phyloP scores from a whole-genome alignment of 2,888 invertebrate species.

The Dioctria rufipes region DNA sequence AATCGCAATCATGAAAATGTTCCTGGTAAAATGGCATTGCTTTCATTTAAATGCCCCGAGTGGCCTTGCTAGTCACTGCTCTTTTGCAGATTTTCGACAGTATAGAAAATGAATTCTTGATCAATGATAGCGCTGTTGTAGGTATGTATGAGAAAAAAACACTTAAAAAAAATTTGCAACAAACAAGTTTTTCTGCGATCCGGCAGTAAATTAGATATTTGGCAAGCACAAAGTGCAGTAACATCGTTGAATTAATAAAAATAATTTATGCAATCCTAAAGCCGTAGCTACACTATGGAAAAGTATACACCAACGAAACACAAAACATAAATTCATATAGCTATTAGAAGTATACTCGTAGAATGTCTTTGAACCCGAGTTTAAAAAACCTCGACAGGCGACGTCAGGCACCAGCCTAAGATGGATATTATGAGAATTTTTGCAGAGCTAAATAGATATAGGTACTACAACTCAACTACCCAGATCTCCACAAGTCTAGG shows the following conservation, averaged over 20 bases:
- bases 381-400: not conserved
- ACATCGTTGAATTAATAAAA: conserved; percentile 7
- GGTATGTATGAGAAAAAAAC: conserved; percentile 5
- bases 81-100: conserved; percentile 18
- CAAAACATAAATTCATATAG: too few species aligned
- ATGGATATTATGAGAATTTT: conserved; percentile 29
- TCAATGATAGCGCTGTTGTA: conserved; percentile 15
- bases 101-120: not conserved
- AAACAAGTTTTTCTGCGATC: conserved; percentile 29
- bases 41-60: conserved; percentile 4
- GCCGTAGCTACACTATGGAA: too few species aligned
- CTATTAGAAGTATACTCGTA: not conserved
- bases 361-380: conserved; percentile 45
- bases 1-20: not conserved
- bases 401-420: conserved; percentile 14
- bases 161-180: conserved; percentile 2
- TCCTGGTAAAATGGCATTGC: conserved; percentile 34
- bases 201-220: conserved; percentile 19
- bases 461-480: not conserved
- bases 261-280: conserved; percentile 47
- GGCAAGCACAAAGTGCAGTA: conserved; percentile 42
- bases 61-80: conserved; percentile 43
- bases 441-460: conserved; percentile 30
- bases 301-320: too few species aligned
- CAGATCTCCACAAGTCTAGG: not conserved